Base-by-base conservation (phyloP, 1,140 invertebrate genomes). In the Telenomus remus region DNA sequence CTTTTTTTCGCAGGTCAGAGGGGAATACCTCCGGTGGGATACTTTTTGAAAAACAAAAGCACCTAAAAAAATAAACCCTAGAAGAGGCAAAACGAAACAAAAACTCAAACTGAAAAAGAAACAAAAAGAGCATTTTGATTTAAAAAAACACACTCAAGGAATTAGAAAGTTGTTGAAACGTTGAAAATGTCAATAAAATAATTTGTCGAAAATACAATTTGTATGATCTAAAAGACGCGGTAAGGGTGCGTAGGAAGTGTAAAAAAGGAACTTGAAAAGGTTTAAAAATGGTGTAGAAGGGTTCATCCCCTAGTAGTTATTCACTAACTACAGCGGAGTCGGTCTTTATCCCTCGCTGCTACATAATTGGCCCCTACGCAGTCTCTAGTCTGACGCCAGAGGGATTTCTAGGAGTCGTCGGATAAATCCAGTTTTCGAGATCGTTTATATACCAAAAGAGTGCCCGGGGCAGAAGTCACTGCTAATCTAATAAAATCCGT, bases 401-500 rank as follows among this genome's bases (percentile, higher is more conserved):
- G 84, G 84, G 84, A 83, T 83, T 86, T 86, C 83, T 86, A 85
- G 80, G 81, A 86, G 84, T 86, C 79, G 78, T 80, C 60, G 71
- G 71, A 76, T 77, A 78, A 83, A 82, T 82, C 80, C 79, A 77
- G 72, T 82, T 82, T 79, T 79, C 72, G 56, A 71, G 81, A 75
- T 77, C 79, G 76, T 80, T 83, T 83, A 82, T 82, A 79, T 72
- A 75, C 80, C 64, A 78, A 73, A 51, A 73, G 66, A 78, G 61
- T 79, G 49, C 79, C 80, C 47, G 51, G 48, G 80, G 79, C 77
- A 69, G 59, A 78, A 79, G 80, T 84, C 80, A 85, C 80, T 73
- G 77, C 75, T 80, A 81, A 84, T 85, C 81, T 79, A 83, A 84
- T 85, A 85, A 86, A 84, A 85, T 81, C 80, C 75, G 72, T 80